Base-by-base conservation (phyloP, 1,140 invertebrate genomes). In the Cotesia vestalis region DNA sequence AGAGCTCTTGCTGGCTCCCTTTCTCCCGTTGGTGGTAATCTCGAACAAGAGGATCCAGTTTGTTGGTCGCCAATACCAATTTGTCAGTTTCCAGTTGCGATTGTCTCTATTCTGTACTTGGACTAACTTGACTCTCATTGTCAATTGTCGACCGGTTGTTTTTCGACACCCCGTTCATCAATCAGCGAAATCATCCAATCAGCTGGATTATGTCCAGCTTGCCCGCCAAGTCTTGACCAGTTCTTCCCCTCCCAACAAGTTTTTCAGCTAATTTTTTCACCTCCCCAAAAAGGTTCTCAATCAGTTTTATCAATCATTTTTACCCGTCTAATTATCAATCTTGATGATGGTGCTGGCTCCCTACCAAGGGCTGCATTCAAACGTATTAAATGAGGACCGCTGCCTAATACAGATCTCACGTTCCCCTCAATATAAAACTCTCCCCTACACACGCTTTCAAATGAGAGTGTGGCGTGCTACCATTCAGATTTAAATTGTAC, bases 391-490 rank as follows among this genome's bases (percentile, higher is more conserved):
- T 86, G 84, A 86, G 84, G 82, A 74, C 75, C 81, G 72, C 82
- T 82, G 84, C 79, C 85, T 86, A 86, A 86, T 85, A 85, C 83
- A 85, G 83, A 86, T 86, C 84, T 86, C 84, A 85, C 84, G 81
- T 79, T 75, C 82, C 84, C 83, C 83, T 82, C 78, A 76, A 84
- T 84, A 69, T 72, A 71, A 62, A 71, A 38, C 40, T 40, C 36
- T 67, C 62, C 20, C 66, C 14, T 20, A 9, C 68, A 35, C 35
- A 57, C 62, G 71, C 40, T 57, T 51, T n/a, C 6, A 66, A 75
- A 73, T 72, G 70, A 77, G 68, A 71, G 69, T 66, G 70, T 75
- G 73, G 70, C 70, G 66, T 75, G 70, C 67, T 69, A 72, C 82
- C 79, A 86, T 86, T 86, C 84, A 86, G 82, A 86, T 86, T 86